A percentile compares a stretch with the other conserved stretches of the same genome.
These are phyloP conservation scores for Sorex maritimensis DNA, from an alignment of 2,797 vertebrate genomes.

Conservation along the genomic window DNA sequence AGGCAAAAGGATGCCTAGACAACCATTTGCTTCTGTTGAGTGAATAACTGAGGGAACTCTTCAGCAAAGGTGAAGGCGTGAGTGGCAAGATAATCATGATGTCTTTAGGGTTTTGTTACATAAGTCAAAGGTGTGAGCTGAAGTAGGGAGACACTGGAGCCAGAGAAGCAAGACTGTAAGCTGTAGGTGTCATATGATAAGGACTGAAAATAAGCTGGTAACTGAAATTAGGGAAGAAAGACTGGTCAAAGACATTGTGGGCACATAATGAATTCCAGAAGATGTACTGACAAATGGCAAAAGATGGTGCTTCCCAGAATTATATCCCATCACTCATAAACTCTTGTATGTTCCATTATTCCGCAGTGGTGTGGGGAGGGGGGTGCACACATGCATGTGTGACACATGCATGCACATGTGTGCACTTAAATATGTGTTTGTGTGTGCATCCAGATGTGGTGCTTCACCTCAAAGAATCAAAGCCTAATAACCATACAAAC, in stretches of 20 bases:
- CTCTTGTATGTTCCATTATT: slow-evolving; percentile 72
- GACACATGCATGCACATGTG: not conserved
- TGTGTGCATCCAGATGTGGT: not conserved
- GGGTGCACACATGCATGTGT: not conserved
- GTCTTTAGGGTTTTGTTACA: not conserved
- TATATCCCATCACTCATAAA: slow-evolving; percentile 78
- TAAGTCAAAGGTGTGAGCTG: not conserved
- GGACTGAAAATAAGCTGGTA: slow-evolving; percentile 42
- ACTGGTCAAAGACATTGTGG: slow-evolving; percentile 1
- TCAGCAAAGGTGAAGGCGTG: not conserved
- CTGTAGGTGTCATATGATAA: slow-evolving; percentile 69
- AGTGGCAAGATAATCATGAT: not conserved
- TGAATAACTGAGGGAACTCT: not conserved
- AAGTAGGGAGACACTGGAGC: not conserved
- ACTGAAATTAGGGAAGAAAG: slow-evolving; percentile 54
- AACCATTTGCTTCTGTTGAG: not conserved
- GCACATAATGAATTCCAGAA: slow-evolving; percentile 81
- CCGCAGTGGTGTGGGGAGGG: not conserved
- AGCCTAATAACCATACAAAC: not conserved
- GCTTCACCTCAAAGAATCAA: not conserved
- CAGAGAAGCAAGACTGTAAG: not conserved
- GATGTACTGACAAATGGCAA: slow-evolving; percentile 68
- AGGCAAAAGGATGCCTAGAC: not conserved
- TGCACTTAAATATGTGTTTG: too few species aligned
- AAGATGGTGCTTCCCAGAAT: slow-evolving; percentile 76